Conservation (phyloP, 2,113 vertebrate genomes). For the Hippocampus guttulatus region DNA sequence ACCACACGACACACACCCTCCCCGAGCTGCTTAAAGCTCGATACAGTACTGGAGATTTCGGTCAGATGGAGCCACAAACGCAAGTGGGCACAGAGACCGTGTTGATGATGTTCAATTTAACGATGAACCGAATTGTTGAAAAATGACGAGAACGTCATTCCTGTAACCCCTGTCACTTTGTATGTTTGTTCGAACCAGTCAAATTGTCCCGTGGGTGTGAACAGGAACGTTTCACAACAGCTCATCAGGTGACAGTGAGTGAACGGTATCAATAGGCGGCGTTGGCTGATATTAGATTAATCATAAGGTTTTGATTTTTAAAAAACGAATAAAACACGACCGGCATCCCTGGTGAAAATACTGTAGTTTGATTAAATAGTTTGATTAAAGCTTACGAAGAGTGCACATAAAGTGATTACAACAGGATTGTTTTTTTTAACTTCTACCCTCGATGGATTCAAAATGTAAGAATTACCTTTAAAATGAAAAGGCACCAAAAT, state of each 20-base stretch:
- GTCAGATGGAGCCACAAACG: background rate
- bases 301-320: too few species aligned
- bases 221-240: constrained; percentile 11
- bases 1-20: constrained; percentile 8
- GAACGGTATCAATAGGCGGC: background rate
- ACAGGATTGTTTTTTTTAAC: background rate
- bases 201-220: constrained; percentile 1
- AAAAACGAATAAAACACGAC: too few species aligned
- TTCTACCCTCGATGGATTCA: background rate
- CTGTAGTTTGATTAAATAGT: background rate
- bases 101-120: background rate
- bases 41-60: background rate
- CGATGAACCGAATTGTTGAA: background rate
- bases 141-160: background rate
- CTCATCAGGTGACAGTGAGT: background rate
- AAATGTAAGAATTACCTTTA: background rate
- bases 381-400: background rate
- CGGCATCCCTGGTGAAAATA: too few species aligned
- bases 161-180: background rate
- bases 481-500: background rate
- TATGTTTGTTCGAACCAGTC: background rate
- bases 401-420: too few species aligned
- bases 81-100: background rate
- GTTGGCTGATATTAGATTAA: background rate
- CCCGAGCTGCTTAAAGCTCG: constrained; percentile 19